A percentile compares a stretch with the other conserved stretches of the same genome.
phyloP scores from a whole-genome alignment of 2,113 vertebrate genomes.

The Crotophaga sulcirostris region DNA sequence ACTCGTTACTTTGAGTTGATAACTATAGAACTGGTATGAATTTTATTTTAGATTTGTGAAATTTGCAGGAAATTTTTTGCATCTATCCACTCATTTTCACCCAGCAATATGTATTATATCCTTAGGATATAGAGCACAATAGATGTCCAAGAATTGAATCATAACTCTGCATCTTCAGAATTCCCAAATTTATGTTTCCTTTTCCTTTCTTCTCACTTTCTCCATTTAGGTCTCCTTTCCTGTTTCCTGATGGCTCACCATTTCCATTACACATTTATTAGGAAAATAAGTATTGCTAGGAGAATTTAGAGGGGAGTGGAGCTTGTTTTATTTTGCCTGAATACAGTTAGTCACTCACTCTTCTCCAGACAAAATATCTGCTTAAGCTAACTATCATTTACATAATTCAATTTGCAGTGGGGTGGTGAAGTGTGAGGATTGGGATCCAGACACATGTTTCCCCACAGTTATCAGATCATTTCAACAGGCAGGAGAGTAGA shows the following conservation, averaged over 20 bases:
- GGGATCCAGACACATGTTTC: neutral
- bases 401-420: neutral
- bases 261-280: slow-evolving; percentile 14
- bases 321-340: neutral
- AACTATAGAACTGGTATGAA: neutral
- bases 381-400: neutral
- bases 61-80: neutral
- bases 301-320: neutral
- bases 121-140: neutral
- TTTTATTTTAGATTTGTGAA: neutral
- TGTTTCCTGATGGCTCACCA: neutral
- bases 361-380: neutral
- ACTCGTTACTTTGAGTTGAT: neutral
- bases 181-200: neutral
- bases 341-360: neutral
- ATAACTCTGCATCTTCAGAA: neutral
- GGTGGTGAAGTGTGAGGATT: neutral
- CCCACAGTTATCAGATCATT: neutral
- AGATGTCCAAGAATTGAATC: neutral
- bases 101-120: neutral
- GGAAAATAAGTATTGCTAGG: neutral
- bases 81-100: neutral
- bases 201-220: slow-evolving; percentile 4
- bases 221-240: neutral
- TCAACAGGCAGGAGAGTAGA: neutral